Base-by-base conservation (phyloP, 2,797 vertebrate genomes). In the Danio aesculapii region DNA sequence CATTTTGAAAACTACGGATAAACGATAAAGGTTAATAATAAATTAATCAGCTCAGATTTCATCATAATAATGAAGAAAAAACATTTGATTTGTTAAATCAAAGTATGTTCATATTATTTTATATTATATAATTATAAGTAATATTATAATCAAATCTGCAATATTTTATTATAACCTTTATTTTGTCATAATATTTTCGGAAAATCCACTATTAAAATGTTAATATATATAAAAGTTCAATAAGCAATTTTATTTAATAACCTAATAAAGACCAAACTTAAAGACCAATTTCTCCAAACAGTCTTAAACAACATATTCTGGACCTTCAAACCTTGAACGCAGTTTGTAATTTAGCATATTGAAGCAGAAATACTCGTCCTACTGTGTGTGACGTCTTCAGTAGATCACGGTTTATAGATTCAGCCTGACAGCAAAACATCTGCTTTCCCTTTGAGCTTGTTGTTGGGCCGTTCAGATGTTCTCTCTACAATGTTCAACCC, bases 381-480 rank as follows among this genome's bases (percentile, higher is more conserved):
- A 9, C 58, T 79, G 41, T 6, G 46, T 5, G 17, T 41, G 73
- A 58, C 49, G 73, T 58, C 69, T 70, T 69, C 61, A 16, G 62
- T 30, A 75, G 78, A 66, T 59, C 76, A 14, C 43, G 77, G 76
- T 62, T 90, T 83, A 30, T 87, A 88, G 83, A 90, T 90, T 85
- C 77, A 83, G 88, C 85, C 85, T 83, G 90, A 92, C 89, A 88
- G 77, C 30, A 75, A 88, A 89, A 92, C 93, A 94, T 94, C 93
- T 94, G 93, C 89, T 93, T 94, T 88, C 88, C 90, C 88, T 94
- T 92, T 90, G 86, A 86, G 86, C 86, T 87, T 85, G 84, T 85
- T 86, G 88, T 88, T 83, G 79, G 83, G 77, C 85, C 79, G 82
- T 78, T 79, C 90, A 79, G 82, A 75, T 69, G 49, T 39, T 59